Base-by-base conservation (phyloP, 1,140 invertebrate species). In the Cyclina sinensis region DNA sequence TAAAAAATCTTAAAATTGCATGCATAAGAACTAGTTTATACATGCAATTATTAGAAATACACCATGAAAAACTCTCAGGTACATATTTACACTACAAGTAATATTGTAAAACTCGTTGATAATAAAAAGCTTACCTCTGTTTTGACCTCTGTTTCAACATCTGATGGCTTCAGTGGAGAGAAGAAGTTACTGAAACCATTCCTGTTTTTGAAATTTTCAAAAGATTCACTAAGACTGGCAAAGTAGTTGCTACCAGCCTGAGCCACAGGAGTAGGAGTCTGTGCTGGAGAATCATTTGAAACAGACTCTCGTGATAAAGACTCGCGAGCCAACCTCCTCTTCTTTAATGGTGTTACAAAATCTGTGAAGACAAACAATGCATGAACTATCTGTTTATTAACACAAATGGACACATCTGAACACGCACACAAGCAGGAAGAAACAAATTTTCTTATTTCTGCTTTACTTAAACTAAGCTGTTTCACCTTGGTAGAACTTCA, bases 301-400 rank as follows among this genome's bases (percentile, higher is more conserved):
- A n/a, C 35, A 0, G 70, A 86, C 4, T 87, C 85, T 0, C 32
- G 30, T 12, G 85, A 79, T n/a, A 88, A 97, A 91, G 97, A 98
- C 92, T 97, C 97, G 86, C 97, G 95, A 4, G 98, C 98, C 88
- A 99, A 96, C 84, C 98, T 96, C 35, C 98, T 96, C 94, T 99
- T 99, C 95, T 99, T 99, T 12, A 99, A 96, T 5, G 99, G 99
- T 1, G 98, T 98, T 14, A 98, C 97, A 95, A 98, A 97, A 95
- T 99, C 98, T 91, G 95, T 95, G 30, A 87, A 16, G 16, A n/a
- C n/a, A n/a, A 59, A n/a, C n/a, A n/a, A n/a, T n/a, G n/a, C n/a
- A n/a, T n/a, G n/a, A n/a, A n/a, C n/a, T n/a, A n/a, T n/a, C n/a
- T n/a, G n/a, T n/a, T n/a, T n/a, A n/a, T n/a, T n/a, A n/a, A n/a